Percentiles rank a stretch among this genome's conserved stretches.
phyloP scores from a whole-genome alignment of 1,140 invertebrate genomes.

The Diachasmimorpha longicaudata region DNA sequence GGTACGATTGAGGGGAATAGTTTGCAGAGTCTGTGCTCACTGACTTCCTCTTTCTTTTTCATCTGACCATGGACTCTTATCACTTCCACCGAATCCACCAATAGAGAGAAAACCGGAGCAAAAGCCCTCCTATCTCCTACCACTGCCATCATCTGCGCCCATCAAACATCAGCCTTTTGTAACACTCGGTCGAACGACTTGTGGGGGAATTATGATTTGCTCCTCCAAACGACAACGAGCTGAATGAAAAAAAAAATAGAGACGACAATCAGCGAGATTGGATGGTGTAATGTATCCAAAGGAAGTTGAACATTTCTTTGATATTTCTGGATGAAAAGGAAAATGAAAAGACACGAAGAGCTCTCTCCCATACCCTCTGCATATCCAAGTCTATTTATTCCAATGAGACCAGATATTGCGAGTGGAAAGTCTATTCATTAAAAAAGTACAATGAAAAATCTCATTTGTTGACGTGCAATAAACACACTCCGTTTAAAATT shows the following conservation, averaged over 20 bases:
- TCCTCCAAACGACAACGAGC: background rate
- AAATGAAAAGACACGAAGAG: background rate
- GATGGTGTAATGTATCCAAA: background rate
- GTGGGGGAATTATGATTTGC: background rate
- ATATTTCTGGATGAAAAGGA: background rate
- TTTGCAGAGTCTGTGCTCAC: background rate
- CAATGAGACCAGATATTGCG: background rate
- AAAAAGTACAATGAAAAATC: background rate
- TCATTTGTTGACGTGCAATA: conserved; percentile 8
- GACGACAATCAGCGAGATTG: background rate
- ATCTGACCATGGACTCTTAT: conserved; percentile 47
- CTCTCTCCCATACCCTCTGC: background rate
- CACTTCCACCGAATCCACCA: conserved; percentile 51
- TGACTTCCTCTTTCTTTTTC: background rate
- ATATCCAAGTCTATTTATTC: background rate
- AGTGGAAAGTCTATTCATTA: background rate
- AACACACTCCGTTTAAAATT: background rate
- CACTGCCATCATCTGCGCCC: background rate
- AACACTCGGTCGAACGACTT: background rate
- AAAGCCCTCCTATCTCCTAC: conserved; percentile 16
- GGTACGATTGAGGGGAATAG: conserved; percentile 12
- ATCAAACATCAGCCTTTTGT: background rate
- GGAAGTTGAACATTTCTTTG: background rate
- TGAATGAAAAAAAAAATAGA: background rate
- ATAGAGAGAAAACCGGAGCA: conserved; percentile 48